phyloP scores from a whole-genome alignment of 2,797 vertebrate species.

The Tragelaphus eurycerus region DNA sequence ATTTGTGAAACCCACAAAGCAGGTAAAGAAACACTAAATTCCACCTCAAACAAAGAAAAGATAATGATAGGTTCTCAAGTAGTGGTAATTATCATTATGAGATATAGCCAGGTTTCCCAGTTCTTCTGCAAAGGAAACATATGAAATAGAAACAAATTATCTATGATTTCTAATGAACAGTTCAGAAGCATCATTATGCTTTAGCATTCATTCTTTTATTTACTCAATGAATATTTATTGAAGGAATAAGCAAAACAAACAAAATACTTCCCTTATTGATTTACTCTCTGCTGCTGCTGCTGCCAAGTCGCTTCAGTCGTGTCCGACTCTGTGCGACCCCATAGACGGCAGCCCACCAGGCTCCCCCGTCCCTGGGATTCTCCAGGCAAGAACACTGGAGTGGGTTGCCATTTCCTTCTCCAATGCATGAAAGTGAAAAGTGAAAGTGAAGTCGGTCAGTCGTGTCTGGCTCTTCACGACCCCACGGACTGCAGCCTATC shows the following conservation, averaged over 20 bases:
- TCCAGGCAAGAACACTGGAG: too few relatives aligned
- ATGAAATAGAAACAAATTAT: not conserved
- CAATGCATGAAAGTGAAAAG: too few relatives aligned
- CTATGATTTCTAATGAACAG: not conserved
- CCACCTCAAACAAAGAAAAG: conserved; percentile 77
- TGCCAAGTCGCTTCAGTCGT: too few relatives aligned
- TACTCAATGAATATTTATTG: not conserved
- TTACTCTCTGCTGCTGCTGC: not conserved
- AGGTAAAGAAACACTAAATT: conserved; percentile 81
- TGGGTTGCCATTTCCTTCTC: too few relatives aligned
- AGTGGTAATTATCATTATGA: conserved; percentile 78
- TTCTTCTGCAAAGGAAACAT: conserved; percentile 55
- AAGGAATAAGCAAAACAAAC: not conserved
- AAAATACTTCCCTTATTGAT: not conserved
- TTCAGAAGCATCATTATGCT: not conserved
- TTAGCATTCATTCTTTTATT: conserved; percentile 3
- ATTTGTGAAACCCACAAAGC: conserved; percentile 74
- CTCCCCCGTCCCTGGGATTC: too few relatives aligned
- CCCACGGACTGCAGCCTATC: too few relatives aligned
- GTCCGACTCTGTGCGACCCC: too few relatives aligned
- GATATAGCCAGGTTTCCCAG: conserved; percentile 64
- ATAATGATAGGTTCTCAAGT: conserved; percentile 69
- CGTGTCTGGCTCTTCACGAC: too few relatives aligned
- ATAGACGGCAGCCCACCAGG: too few relatives aligned
- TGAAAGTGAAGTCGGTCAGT: too few relatives aligned